These are phyloP conservation scores for Sinelater perroti DNA, from an alignment of 2,888 invertebrate genomes.

Conservation along the genomic window DNA sequence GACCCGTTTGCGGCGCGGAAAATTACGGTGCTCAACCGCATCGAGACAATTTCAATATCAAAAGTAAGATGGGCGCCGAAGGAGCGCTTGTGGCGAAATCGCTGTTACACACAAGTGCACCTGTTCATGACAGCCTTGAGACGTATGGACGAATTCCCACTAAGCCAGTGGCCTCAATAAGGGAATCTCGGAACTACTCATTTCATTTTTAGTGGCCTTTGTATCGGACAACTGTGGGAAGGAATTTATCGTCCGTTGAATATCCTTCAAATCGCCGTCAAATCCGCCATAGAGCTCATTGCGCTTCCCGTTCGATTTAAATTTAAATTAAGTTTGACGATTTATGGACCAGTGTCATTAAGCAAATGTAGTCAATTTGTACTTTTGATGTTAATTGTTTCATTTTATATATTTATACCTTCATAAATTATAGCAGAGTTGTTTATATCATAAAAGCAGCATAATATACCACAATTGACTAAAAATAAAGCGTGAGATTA, in stretches of 20 bases:
- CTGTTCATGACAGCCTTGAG: conserved; percentile 31
- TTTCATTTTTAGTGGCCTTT: conserved; percentile 29
- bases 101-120: conserved; percentile 17
- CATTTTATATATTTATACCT: too few relatives aligned
- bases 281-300: conserved; percentile 29
- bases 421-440: too few relatives aligned
- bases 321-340: conserved; percentile 31
- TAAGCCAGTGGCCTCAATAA: conserved; percentile 36
- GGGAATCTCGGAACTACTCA: conserved; percentile 30
- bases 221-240: conserved; percentile 28
- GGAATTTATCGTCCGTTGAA: conserved; percentile 26
- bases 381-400: too few relatives aligned
- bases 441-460: too few relatives aligned
- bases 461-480: too few relatives aligned
- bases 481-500: too few relatives aligned
- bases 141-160: conserved; percentile 31
- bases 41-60: conserved; percentile 5
- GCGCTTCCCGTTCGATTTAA: conserved; percentile 27
- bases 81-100: conserved; percentile 21
- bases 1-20: neutral
- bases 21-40: conserved; percentile 4
- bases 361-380: too few relatives aligned
- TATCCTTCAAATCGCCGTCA: conserved; percentile 20
- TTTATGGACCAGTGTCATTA: too few relatives aligned
- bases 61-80: conserved; percentile 10